Base-by-base conservation (phyloP, 2,797 vertebrate genomes). In the Ataeniobius toweri region DNA sequence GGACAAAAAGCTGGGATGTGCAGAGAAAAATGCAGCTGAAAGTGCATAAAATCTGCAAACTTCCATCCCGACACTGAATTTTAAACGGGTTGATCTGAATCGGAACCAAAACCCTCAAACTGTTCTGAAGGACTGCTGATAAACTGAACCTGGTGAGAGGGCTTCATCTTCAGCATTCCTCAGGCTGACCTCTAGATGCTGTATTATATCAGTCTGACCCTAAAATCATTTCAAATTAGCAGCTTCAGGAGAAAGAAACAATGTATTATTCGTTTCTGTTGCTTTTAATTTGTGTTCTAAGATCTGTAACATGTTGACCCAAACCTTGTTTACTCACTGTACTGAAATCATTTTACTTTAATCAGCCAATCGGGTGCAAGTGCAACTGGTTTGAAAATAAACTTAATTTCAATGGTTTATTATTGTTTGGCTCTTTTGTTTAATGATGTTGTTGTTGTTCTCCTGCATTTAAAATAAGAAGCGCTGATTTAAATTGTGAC, bases 301-400 rank as follows among this genome's bases (percentile, higher is more conserved):
- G 50, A 14, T 16, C 50, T 68, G 10, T n/a, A 39, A 24, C 31
- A 28, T 50, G 26, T 70, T 50, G 0, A 56, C 14, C 13, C 58
- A 10, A 2, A 56, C 24, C 67, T 65, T 55, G 61, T 77, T 61
- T 28, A 28, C n/a, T 70, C 39, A 1, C 41, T 88, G 86, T 87
- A 73, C 48, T 83, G 36, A 78, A 73, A 7, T 76, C 22, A 55
- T 68, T 68, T 75, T 4, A 55, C 8, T 18, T 0, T 69, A 46
- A 41, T 41, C 39, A 44, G 22, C 26, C 13, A 39, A 69, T 67
- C n/a, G 31, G 69, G 9, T 80, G 26, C 24, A 73, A 48, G 1
- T 31, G 68, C 28, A 78, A 10, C 9, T 75, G 69, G 22, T 73
- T 84, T 68, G 36, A 83, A 80, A 90, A 92, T 91, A 91, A 92